Evolutionary conservation across 1,140 invertebrate genomes (phyloP).

Genomic region (Planococcus citri): DNA sequence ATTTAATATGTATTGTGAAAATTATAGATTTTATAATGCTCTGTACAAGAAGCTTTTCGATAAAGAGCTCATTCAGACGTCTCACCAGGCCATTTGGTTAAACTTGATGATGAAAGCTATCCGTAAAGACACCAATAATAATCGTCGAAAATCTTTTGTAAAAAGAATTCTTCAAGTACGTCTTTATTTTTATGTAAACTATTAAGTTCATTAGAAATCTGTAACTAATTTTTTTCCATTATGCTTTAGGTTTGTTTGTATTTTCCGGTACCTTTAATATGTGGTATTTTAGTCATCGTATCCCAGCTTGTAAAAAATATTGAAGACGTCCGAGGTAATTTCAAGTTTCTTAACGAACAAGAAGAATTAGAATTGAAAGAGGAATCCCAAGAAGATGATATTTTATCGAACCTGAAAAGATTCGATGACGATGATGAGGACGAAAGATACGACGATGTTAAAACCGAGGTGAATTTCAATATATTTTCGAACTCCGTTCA

Average conservation of each 20-base stretch:
- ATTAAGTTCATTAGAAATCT: neutral
- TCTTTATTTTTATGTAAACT: neutral
- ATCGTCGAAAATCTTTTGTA: slow-evolving; percentile 67
- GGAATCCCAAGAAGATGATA: slow-evolving; percentile 11
- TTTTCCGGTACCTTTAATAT: slow-evolving; percentile 48
- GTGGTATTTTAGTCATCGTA: slow-evolving; percentile 65
- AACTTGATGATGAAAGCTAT: slow-evolving; percentile 79
- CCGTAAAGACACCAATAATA: slow-evolving; percentile 56
- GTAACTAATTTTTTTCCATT: neutral
- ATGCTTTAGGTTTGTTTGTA: slow-evolving; percentile 37
- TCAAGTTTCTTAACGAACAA: slow-evolving; percentile 21
- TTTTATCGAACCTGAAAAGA: neutral
- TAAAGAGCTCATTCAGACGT: slow-evolving; percentile 55
- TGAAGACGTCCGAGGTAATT: slow-evolving; percentile 21
- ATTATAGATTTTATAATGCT: slow-evolving; percentile 65
- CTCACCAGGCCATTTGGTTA: slow-evolving; percentile 68
- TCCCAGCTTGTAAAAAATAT: slow-evolving; percentile 46
- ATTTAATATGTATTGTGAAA: neutral
- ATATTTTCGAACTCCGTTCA: neutral
- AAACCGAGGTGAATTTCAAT: slow-evolving; percentile 21
- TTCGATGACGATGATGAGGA: slow-evolving; percentile 33
- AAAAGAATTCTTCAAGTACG: slow-evolving; percentile 76
- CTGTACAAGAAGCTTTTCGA: slow-evolving; percentile 80
- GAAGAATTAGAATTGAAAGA: slow-evolving; percentile 16
- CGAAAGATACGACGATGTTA: slow-evolving; percentile 33